Percentiles rank a stretch among this genome's conserved stretches.
Evolutionary conservation across 2,797 vertebrate species (phyloP).

Genomic region (Mareca penelope): DNA sequence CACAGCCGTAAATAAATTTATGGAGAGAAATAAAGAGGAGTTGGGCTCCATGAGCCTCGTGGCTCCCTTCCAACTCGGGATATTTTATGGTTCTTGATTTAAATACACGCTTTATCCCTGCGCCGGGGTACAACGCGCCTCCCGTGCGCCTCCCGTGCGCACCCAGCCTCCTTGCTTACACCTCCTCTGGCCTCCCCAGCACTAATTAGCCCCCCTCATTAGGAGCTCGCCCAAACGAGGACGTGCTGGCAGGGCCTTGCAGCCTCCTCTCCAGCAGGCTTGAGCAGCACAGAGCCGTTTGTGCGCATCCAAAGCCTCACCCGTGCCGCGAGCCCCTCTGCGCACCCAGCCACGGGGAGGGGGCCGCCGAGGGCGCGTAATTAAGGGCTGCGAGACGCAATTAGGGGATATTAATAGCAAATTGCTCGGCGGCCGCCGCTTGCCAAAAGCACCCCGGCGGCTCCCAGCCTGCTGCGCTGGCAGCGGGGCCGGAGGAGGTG

Average conservation of each 20-base stretch:
- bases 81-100: no score
- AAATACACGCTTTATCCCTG: no score
- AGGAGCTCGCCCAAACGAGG: not conserved
- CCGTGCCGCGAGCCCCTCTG: not conserved
- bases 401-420: not conserved
- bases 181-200: not conserved
- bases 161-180: conserved; percentile 50
- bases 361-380: not conserved
- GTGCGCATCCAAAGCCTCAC: not conserved
- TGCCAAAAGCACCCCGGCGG: not conserved
- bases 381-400: not conserved
- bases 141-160: not conserved
- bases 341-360: fast-evolving
- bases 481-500: fast-evolving
- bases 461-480: fast-evolving
- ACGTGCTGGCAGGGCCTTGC: not conserved
- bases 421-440: not conserved
- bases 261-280: fast-evolving
- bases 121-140: not conserved
- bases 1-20: not conserved
- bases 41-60: no score
- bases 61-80: no score
- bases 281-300: not conserved
- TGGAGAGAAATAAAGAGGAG: no score
- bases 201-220: conserved; percentile 49